Base-by-base conservation (phyloP, 30 jellyfish, hydroid and myxozoan genomes). In the Aurelia sp. region DNA sequence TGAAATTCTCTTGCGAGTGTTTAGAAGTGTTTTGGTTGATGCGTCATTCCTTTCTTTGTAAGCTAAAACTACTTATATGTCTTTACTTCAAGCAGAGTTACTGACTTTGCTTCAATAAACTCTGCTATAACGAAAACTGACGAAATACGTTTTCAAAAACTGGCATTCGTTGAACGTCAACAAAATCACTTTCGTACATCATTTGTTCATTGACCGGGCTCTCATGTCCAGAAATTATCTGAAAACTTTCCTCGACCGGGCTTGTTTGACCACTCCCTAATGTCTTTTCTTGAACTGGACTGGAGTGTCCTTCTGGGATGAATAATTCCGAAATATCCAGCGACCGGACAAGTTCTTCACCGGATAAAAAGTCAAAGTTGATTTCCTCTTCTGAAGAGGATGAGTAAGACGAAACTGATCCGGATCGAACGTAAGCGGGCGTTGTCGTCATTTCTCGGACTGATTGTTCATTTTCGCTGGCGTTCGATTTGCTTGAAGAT, bases 311-410 rank as follows among this genome's bases (percentile, higher is more conserved):
- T 17, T 91, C 92, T 21, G 99, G 99, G n/a, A 71, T 66, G 61
- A 95, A 95, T 35, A 95, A 76, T 62, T 95, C 99, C 18, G 91
- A 64, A 17, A 89, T 82, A 60, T 95, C 97, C 21, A 95, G 69
- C 2, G 96, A 78, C 60, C 86, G 81, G 21, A 95, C 89, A 6
- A 95, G 89, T 48, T 95, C 99, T 86, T 95, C 99, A 4, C 99
- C 99, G 16, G 99, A 89, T 63, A 95, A 40, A 72, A 90, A 95
- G 17, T 90, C 99, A 41, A 78, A 74, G 22, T 62, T 37, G 47
- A 78, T 11, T 23, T 94, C 95, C 19, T 92, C 96, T 76, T 83
- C 95, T 8, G 97, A 79, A 6, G 88, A 68, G 2, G 94, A 76
- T 40, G 79, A 85, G 18, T 89, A 89, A 58, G 90, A 80, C 2